phyloP scores from a whole-genome alignment of 2,797 vertebrate genomes.

The Chrysocyon brachyurus region DNA sequence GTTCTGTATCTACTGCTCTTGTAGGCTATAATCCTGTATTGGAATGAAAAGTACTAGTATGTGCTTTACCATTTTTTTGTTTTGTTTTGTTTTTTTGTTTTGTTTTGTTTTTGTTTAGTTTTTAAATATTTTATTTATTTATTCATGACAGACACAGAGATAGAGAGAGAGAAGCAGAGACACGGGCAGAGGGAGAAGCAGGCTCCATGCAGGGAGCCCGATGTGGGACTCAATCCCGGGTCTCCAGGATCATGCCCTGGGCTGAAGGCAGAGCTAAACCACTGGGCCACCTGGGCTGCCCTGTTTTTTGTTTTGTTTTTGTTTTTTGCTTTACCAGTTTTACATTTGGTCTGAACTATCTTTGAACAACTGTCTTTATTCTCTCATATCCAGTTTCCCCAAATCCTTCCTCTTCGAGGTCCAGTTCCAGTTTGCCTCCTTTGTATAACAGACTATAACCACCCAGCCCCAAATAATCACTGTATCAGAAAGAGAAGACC shows the following conservation, averaged over 20 bases:
- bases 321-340: background rate
- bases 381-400: background rate
- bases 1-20: background rate
- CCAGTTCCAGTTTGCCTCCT: background rate
- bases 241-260: background rate
- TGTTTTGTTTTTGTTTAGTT: background rate
- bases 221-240: background rate
- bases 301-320: too few relatives aligned
- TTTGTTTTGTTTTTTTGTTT: background rate
- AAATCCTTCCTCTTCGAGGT: background rate
- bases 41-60: background rate
- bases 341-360: background rate
- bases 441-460: background rate
- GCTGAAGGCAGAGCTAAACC: too few relatives aligned
- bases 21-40: background rate
- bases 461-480: background rate
- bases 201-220: background rate
- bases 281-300: background rate
- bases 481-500: conserved; percentile 32
- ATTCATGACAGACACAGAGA: background rate
- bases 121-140: background rate
- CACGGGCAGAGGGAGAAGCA: background rate
- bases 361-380: background rate
- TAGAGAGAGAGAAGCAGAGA: background rate
- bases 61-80: background rate